Base-by-base conservation (phyloP, 2,113 vertebrate species). In the Chaetodon auriga region DNA sequence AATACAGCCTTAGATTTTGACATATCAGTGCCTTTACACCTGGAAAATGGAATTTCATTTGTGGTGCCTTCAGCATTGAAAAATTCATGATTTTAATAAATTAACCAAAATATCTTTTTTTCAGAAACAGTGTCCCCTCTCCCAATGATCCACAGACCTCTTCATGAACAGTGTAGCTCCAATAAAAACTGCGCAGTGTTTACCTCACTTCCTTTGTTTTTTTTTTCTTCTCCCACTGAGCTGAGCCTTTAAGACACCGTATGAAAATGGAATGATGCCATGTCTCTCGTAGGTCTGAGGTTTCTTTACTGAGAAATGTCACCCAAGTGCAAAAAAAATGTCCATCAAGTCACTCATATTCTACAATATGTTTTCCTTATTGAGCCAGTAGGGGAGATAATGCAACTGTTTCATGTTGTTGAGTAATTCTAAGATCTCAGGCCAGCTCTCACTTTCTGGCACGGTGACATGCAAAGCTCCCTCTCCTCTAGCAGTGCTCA, bases 401-500 rank as follows among this genome's bases (percentile, higher is more conserved):
- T 49, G 54, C 63, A 74, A 46, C 72, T 10, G 66, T 79, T 73
- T 81, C 51, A 78, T 76, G 82, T 83, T 72, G 69, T 46, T 63
- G 57, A 86, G 70, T 74, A 51, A 62, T 70, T 84, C 55, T 41
- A 79, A 80, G 75, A 84, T 77, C 75, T 48, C 51, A 23, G 68
- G 55, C 68, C 55, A 69, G 57, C 66, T 69, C 46, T 80, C 75
- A 79, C 64, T 79, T 41, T 81, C 66, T 70, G 62, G 48, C 61
- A 55, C 64, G 69, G 69, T 60, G 43, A 58, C 43, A 74, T 53
- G 19, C 25, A 80, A 51, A 64, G n/a, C 61, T 73, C 21, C 2
- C 1, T 75, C 16, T 78, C 51, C 68, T 60, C 57, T 38, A 83
- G 81, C 76, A 89, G 58, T 87, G 66, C 74, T 72, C 46, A n/a